Percentiles rank a stretch among this genome's conserved stretches.
phyloP scores from a whole-genome alignment of 2,888 invertebrate genomes.

The Mellilla xanthometata region DNA sequence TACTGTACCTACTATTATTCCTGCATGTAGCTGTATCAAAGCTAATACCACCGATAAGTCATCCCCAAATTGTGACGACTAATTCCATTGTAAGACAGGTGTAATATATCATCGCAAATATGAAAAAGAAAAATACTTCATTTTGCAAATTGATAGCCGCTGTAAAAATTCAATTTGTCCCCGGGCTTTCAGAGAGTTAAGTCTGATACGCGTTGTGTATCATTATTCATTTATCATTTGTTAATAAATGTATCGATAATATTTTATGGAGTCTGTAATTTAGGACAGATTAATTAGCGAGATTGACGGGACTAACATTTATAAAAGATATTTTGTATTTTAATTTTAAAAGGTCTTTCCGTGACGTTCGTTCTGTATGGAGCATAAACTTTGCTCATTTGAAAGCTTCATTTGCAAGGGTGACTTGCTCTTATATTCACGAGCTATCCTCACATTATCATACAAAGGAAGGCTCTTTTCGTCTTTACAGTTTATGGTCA shows the following conservation, averaged over 20 bases:
- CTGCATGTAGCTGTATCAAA: too few species aligned
- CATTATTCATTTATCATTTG: slow-evolving; percentile 24
- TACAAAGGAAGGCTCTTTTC: slow-evolving; percentile 34
- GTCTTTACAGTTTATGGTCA: slow-evolving; percentile 35
- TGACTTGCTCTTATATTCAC: slow-evolving; percentile 32
- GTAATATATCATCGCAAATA: slow-evolving; percentile 8
- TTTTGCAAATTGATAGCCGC: slow-evolving; percentile 13
- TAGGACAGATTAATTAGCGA: slow-evolving; percentile 24
- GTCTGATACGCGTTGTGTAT: slow-evolving; percentile 16
- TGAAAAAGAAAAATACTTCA: slow-evolving; percentile 2
- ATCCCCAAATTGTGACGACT: not conserved
- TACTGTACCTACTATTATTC: too few species aligned
- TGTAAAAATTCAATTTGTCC: slow-evolving; percentile 18
- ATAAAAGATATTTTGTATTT: slow-evolving; percentile 22
- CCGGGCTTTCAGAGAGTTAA: slow-evolving; percentile 14
- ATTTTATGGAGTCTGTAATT: slow-evolving; percentile 22
- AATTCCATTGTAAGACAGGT: slow-evolving; percentile 4
- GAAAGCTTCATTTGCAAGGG: slow-evolving; percentile 30
- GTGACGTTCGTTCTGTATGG: slow-evolving; percentile 11
- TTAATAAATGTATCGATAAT: slow-evolving; percentile 24
- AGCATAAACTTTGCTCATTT: slow-evolving; percentile 23
- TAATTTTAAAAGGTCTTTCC: slow-evolving; percentile 22
- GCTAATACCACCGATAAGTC: not conserved
- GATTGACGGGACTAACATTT: slow-evolving; percentile 20
- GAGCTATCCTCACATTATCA: slow-evolving; percentile 35